A percentile compares a stretch with the other conserved stretches of the same genome.
Conservation (phyloP, 92 coral and sea anemone genomes). For the Palythoa heliodiscus region DNA sequence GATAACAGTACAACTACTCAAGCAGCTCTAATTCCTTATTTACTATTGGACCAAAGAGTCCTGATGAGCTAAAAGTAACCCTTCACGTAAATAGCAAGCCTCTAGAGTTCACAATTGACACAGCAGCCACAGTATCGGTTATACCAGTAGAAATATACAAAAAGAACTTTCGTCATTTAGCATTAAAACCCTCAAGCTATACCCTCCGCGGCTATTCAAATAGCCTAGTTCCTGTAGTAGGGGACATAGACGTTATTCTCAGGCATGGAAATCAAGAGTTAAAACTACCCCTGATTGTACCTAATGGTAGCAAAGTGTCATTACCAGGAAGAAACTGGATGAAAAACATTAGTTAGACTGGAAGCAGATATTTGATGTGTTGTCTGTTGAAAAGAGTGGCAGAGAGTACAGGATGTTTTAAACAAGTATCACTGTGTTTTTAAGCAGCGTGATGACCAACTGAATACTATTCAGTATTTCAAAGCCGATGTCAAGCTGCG, state of each 20-base stretch:
- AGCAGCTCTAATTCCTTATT: no score
- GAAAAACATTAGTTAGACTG: background rate
- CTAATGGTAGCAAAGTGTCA: constrained; percentile 2
- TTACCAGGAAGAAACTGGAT: background rate
- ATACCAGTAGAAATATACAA: background rate
- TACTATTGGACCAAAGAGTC: no score
- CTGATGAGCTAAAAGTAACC: no score
- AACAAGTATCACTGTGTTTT: constrained; percentile 6
- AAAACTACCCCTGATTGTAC: background rate
- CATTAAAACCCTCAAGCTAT: background rate
- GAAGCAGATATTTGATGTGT: background rate
- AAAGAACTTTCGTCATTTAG: background rate
- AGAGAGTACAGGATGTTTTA: constrained; percentile 21
- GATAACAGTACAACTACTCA: no score
- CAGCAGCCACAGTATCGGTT: background rate
- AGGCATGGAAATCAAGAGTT: constrained; percentile 21
- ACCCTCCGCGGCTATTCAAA: constrained; percentile 30
- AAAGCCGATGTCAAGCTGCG: no score
- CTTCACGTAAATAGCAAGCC: no score
- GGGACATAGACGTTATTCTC: constrained; percentile 36
- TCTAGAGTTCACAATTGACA: background rate
- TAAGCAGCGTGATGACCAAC: constrained; percentile 3
- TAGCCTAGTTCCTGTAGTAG: constrained; percentile 36
- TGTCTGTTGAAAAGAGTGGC: constrained; percentile 7
- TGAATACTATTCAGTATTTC: no score